Evolutionary conservation across 1,140 invertebrate genomes (phyloP).

Genomic region (Idris sp.): DNA sequence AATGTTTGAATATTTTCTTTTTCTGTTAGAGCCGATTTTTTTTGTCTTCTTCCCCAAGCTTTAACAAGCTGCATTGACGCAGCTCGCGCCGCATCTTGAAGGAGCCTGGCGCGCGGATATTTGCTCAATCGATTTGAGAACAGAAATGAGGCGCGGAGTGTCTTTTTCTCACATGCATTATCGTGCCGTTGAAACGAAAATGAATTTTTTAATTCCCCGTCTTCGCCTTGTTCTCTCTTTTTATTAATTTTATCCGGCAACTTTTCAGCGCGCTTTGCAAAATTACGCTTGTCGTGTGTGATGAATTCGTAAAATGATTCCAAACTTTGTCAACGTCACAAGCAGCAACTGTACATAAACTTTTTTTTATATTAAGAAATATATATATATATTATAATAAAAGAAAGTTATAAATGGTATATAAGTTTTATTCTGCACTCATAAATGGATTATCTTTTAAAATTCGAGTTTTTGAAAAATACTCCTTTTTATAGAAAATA

Average conservation of each 20-base stretch:
- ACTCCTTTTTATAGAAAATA: too few relatives aligned
- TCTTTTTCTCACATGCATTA: slow-evolving; percentile 50
- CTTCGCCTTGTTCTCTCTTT: too few relatives aligned
- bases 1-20: slow-evolving; percentile 42
- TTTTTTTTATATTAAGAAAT: too few relatives aligned
- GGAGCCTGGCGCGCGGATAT: slow-evolving; percentile 41
- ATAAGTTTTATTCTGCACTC: too few relatives aligned
- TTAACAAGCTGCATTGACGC: slow-evolving; percentile 43
- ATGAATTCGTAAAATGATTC: too few relatives aligned
- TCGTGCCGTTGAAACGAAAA: slow-evolving; percentile 29
- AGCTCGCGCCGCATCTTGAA: slow-evolving; percentile 17
- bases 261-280: slow-evolving; percentile 10
- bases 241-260: not conserved
- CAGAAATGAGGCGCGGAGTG: slow-evolving; percentile 52
- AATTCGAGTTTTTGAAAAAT: too few relatives aligned
- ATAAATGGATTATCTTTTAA: too few relatives aligned
- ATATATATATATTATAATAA: too few relatives aligned
- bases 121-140: slow-evolving; percentile 58
- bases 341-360: too few relatives aligned
- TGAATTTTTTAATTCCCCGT: slow-evolving; percentile 35
- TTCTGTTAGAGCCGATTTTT: slow-evolving; percentile 10
- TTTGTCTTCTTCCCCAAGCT: slow-evolving; percentile 16
- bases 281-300: slow-evolving; percentile 1
- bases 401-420: too few relatives aligned
- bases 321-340: too few relatives aligned